phyloP scores from a whole-genome alignment of 2,113 vertebrate genomes.

The Dascyllus trimaculatus region DNA sequence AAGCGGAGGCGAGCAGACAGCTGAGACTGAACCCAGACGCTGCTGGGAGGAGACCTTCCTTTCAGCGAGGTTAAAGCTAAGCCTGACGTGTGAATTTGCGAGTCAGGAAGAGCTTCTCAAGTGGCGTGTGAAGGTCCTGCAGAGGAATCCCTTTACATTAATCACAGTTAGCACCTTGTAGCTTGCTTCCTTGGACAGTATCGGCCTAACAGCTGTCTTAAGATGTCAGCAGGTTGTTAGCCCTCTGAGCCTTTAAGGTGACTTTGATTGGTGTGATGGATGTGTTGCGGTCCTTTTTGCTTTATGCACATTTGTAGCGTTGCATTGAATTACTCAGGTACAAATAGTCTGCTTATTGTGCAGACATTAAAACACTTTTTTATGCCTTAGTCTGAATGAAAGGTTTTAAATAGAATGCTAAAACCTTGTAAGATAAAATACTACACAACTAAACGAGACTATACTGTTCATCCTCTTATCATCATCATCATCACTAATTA shows the following conservation, averaged over 20 bases:
- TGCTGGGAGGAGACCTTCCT: background rate
- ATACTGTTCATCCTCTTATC: no score
- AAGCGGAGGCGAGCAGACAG: conserved; percentile 20
- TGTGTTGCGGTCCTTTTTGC: background rate
- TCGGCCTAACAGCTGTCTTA: conserved; percentile 11
- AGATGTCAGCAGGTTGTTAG: background rate
- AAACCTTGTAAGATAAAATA: no score
- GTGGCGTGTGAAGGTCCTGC: conserved; percentile 4
- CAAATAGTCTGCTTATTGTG: no score
- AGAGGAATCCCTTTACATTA: conserved; percentile 20
- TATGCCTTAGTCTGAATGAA: no score
- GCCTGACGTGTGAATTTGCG: conserved; percentile 33
- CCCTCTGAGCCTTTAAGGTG: background rate
- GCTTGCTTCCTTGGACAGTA: conserved; percentile 14
- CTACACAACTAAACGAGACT: no score
- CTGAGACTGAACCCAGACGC: conserved; percentile 23
- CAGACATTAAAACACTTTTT: no score
- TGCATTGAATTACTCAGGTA: no score
- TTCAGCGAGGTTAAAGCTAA: background rate
- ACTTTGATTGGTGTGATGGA: background rate
- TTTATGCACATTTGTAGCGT: no score
- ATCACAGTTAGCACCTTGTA: conserved; percentile 31
- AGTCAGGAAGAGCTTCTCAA: conserved; percentile 39
- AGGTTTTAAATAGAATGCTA: no score
- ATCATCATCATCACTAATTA: no score